Base-by-base conservation (phyloP, 2,797 vertebrate species). In the Phalloptychus januarius region DNA sequence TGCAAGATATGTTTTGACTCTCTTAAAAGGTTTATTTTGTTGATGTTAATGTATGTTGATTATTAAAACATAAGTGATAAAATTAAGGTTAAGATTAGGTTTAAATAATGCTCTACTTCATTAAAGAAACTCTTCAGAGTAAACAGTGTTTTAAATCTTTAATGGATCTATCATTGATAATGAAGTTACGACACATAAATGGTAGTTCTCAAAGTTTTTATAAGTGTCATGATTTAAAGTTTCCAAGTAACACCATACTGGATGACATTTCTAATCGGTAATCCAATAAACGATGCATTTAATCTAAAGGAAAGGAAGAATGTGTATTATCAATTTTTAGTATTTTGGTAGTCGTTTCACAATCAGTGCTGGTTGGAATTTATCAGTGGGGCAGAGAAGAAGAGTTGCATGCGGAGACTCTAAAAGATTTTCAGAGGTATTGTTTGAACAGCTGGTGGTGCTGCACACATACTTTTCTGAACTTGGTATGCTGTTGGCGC, bases 401-500 rank as follows among this genome's bases (percentile, higher is more conserved):
- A 44, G 38, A n/a, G 67, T 45, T n/a, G 2, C 25, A 70, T 44
- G 5, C 7, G 5, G 67, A 15, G 25, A 18, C 6, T 13, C 3
- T 40, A 65, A 65, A 65, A 40, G 5, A 42, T 65, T 20, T 11
- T 65, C 11, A 42, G 65, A 40, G 10, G 13, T 42, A 6, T 69
- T 42, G 23, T 69, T 38, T 69, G 65, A 69, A 44, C 40, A 28
- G 25, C 67, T 70, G 67, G 67, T 70, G 67, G 67, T 44, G 40
- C 23, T 44, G 44, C 54, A 33, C 13, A 74, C 54, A 58, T 28
- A 42, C 54, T 23, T 71, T 65, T 82, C 70, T 79, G 23, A 77
- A 61, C 54, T 36, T n/a, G 7, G 10, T 67, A 58, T 79, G 38
- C 79, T 52, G 36, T 81, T 89, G 83, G 83, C 84, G 83, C 46